phyloP scores from a whole-genome alignment of 2,797 vertebrate species.

The Rhabdomys pumilio region DNA sequence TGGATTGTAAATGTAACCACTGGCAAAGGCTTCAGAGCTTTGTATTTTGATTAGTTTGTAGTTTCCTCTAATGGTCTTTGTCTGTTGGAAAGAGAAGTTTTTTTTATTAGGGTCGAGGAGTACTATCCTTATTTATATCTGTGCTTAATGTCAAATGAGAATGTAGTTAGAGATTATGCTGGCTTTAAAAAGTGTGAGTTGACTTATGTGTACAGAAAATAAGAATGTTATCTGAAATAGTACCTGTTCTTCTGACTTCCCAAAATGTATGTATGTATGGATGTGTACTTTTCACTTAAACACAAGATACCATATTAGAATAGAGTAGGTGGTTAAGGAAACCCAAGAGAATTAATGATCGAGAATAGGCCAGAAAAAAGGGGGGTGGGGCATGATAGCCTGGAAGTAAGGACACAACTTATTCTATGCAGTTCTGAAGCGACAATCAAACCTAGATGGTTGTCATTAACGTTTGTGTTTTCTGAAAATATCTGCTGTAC shows the following conservation, averaged over 20 bases:
- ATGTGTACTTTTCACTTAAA: not conserved
- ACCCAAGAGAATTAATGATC: not conserved
- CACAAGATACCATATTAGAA: not conserved
- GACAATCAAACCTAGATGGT: not conserved
- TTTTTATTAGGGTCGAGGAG: not conserved
- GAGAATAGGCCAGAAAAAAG: not conserved
- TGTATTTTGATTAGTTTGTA: not conserved
- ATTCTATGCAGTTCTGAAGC: not conserved
- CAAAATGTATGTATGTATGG: not conserved
- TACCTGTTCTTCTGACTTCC: not conserved
- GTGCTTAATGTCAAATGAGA: not conserved
- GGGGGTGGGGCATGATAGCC: too few species aligned
- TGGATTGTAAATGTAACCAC: not conserved
- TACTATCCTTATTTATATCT: not conserved
- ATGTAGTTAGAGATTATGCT: not conserved
- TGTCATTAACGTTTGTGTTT: not conserved
- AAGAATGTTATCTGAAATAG: not conserved
- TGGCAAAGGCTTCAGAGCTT: not conserved
- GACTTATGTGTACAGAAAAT: not conserved
- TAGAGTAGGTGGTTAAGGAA: not conserved
- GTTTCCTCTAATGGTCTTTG: not conserved
- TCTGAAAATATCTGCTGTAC: not conserved
- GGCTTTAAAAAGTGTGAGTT: not conserved
- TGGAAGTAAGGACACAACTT: not conserved
- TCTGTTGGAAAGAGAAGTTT: not conserved